Base-by-base conservation (phyloP, 1,140 invertebrate genomes). In the Andrena cerasifolii region DNA sequence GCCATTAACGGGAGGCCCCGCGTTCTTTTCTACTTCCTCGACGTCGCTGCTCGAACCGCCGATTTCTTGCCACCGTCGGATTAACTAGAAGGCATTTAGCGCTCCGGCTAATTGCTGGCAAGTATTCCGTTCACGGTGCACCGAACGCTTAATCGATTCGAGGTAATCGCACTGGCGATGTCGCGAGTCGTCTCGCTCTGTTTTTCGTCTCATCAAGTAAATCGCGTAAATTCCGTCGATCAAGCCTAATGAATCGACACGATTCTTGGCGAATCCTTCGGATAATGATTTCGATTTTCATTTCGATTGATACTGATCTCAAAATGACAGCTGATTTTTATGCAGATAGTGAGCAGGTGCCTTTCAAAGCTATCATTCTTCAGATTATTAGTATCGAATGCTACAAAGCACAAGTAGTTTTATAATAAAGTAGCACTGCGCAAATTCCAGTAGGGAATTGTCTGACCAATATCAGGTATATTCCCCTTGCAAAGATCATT, bases 61-160 rank as follows among this genome's bases (percentile, higher is more conserved):
- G 78, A 78, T 76, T 88, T 89, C 87, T 89, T 86, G 80, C 63
- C 26, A 71, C 68, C 45, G 54, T 56, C 43, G 67, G 68, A 73
- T 68, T 79, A 77, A 88, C 80, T 75, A 82, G 89, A 88, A 90
- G 84, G 84, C 86, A 90, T 90, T 76, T 90, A 87, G 74, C 81
- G 86, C 84, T 87, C 65, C 47, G 71, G 84, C 87, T 91, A 91
- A 91, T 91, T 91, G 87, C 86, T 82, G 82, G 74, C 79, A 86
- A 87, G 88, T 87, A 90, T 90, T 88, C 62, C 70, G 72, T 78
- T 86, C 83, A 56, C 83, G 72, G 75, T 84, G 82, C 76, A 77
- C 71, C 80, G 61, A 83, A 67, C 78, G 66, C 79, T 85, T 89
- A 89, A 90, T 89, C 84, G 84, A 88, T 90, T 91, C 88, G 70